Evolutionary conservation across 1,140 invertebrate genomes (phyloP).

Genomic region (Conus ventricosus): DNA sequence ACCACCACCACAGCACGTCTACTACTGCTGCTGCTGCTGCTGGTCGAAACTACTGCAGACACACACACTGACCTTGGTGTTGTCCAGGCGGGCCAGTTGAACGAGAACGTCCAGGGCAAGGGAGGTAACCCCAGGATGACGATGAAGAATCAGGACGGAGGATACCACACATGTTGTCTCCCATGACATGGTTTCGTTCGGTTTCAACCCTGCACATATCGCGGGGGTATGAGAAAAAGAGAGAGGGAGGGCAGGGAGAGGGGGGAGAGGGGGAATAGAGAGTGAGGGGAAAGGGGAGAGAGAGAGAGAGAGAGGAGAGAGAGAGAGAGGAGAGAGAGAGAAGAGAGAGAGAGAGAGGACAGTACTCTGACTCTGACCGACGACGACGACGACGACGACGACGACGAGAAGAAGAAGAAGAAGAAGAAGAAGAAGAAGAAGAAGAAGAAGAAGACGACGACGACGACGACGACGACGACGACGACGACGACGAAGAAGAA

Average conservation of each 20-base stretch:
- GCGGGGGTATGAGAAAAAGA: no score
- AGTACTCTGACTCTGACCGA: no score
- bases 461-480: no score
- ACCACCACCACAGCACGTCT: no score
- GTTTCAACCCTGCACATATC: not conserved
- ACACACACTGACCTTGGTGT: slow-evolving; percentile 24
- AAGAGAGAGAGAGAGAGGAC: not conserved
- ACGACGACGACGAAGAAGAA: no score
- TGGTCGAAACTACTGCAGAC: not conserved
- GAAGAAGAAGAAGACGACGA: no score
- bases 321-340: no score
- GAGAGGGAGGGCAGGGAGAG: no score
- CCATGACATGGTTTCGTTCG: not conserved
- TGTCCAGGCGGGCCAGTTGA: slow-evolving; percentile 32
- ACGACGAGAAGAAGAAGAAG: not conserved
- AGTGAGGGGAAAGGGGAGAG: no score
- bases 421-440: no score
- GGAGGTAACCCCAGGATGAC: not conserved
- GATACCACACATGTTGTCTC: slow-evolving; percentile 22
- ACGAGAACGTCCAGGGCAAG: slow-evolving; percentile 27
- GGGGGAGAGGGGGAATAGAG: no score
- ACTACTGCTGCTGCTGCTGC: not conserved
- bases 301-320: no score
- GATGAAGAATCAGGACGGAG: slow-evolving; percentile 16
- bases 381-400: not conserved